Evolutionary conservation across 1,140 invertebrate species (phyloP).

Genomic region (Bombus affinis): DNA sequence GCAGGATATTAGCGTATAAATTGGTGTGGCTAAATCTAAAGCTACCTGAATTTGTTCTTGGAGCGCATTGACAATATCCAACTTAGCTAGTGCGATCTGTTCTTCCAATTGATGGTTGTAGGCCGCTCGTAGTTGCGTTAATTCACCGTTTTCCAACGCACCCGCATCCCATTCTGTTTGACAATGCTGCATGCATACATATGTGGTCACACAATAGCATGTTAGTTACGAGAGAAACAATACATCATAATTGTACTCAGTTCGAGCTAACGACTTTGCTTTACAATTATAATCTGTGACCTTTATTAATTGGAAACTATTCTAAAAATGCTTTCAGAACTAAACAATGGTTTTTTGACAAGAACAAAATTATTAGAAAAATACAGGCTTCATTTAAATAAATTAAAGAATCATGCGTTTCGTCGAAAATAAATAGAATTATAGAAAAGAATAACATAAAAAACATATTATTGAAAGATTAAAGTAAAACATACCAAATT

Average conservation of each 20-base stretch:
- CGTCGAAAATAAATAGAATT: neutral
- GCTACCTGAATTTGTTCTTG: constrained; percentile 86
- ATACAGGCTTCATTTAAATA: neutral
- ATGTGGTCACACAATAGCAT: constrained; percentile 54
- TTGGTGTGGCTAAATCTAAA: constrained; percentile 40
- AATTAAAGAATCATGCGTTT: constrained; percentile 12
- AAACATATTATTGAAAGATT: constrained; percentile 5
- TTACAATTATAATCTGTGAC: neutral
- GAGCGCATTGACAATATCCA: constrained; percentile 84
- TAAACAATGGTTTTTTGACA: neutral
- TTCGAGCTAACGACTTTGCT: neutral
- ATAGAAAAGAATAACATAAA: neutral
- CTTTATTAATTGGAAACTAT: neutral
- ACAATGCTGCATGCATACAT: constrained; percentile 78
- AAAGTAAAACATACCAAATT: neutral
- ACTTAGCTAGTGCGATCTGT: constrained; percentile 84
- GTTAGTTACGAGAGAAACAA: constrained; percentile 67
- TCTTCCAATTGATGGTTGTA: constrained; percentile 82
- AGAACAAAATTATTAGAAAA: neutral
- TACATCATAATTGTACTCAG: neutral
- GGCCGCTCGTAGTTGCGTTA: constrained; percentile 72
- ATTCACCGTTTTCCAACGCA: constrained; percentile 74
- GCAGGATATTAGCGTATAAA: neutral
- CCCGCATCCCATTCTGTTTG: constrained; percentile 78
- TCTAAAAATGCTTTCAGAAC: neutral